Base-by-base conservation (phyloP, 2,888 invertebrate genomes). In the Drosophila dives region DNA sequence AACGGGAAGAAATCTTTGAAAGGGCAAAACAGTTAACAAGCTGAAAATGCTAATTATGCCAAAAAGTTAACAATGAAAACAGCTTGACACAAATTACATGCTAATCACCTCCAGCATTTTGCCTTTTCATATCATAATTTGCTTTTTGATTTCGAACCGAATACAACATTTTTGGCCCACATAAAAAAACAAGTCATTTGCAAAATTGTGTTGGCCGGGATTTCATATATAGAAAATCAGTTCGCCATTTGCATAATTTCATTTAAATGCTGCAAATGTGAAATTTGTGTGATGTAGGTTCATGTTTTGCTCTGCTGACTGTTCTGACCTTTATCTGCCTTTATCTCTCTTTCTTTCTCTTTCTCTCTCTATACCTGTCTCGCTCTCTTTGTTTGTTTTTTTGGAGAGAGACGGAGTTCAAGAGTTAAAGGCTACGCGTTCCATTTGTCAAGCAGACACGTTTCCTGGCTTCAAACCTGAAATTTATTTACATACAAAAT, bases 261-360 rank as follows among this genome's bases (percentile, higher is more conserved):
- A 71, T 71, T 71, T 71, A 64, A 71, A 71, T 71, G 72, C 72
- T 58, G 58, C 64, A 71, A 70, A 60, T 71, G 33, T 51, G 38
- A 53, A 71, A 26, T n/a, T 8, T 40, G 29, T 71, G 12, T 71
- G 63, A 56, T 56, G 70, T 56, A 45, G 23, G 53, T 12, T 38
- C n/a, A n/a, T 62, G 45, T 54, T 66, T 12, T 48, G 54, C 66
- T 54, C 51, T 42, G 17, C 17, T 66, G 34, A n/a, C n/a, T 36
- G 36, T 23, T 3, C 33, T 51, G 72, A 53, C 72, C 71, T 54
- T 49, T 45, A 15, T 40, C 40, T 45, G 15, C 0, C 40, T n/a
- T 1, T 23, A 12, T n/a, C 40, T 15, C 12, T 8, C 1, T 66
- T 12, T 8, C 23, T 33, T 0, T 11, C 12, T 15, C 8, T 0